Evolutionary conservation across 92 coral and sea anemone genomes (phyloP), one percentile per base, ranked within the genome.

Genomic region (Actinostola sp.): DNA sequence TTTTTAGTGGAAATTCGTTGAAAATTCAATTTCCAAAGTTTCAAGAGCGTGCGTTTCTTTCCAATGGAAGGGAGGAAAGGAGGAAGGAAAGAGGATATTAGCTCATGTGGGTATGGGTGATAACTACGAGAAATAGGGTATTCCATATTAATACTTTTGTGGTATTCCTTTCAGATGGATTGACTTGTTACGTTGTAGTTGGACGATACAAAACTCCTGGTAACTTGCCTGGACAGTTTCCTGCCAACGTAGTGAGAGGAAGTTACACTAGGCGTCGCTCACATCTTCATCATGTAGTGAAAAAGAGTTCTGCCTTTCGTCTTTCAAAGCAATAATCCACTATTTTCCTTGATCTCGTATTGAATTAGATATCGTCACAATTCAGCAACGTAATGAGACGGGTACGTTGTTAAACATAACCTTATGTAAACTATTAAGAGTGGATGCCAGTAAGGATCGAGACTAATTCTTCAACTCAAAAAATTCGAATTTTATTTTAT

Each of bases 191-290:
- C 13, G 41, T 71, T 5, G 51, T 57, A 14, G 77, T 71, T 6
- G 77, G 25, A 0, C 66, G 77, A 25, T 71, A 71, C 42, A 7
- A 15, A 27, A 4, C 24, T 0, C 53, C 54, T 27, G 67, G 77
- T 19, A 71, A 71, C 49, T 25, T 56, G 7, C 21, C 42, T 13
- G 77, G 77, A 58, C 20, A 56, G 15, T 71, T 56, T 27, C 55
- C 66, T 25, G 67, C 15, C 10, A 71, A 71, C 21, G 77, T 71
- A 26, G 24, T 28, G 49, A 56, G 49, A 58, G 77, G 77, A 57
- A 52, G 49, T 8, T 56, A 36, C 15, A 43, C 26, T 20, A 62
- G 62, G 31, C 70, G 32, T 64, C 54, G 53, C 9, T 39, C 33
- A 39, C 30, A 42, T 17, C 5, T 29, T n/a, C 39, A 29, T 33